A percentile compares a stretch with the other conserved stretches of the same genome.
Conservation (phyloP, 2,797 vertebrate species). For the Manis pentadactyla region DNA sequence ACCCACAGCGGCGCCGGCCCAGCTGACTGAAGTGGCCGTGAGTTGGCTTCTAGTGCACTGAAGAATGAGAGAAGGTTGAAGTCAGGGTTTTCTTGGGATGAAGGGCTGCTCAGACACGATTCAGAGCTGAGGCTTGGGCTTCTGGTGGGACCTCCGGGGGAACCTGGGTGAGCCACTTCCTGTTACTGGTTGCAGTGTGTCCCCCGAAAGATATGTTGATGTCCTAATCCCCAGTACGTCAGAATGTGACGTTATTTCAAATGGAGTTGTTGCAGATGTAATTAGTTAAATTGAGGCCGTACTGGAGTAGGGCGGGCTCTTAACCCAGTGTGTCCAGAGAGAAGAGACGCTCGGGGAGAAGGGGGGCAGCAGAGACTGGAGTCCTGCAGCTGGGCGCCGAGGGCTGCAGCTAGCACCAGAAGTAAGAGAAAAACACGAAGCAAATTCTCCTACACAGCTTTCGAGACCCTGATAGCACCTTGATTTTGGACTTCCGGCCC, state of each 20-base stretch:
- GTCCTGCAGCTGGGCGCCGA: accelerated
- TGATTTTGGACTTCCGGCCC: background rate
- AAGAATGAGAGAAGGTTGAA: background rate
- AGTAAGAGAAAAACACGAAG: background rate
- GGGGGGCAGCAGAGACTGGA: background rate
- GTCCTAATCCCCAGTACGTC: background rate
- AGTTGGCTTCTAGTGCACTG: background rate
- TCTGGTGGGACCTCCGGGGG: background rate
- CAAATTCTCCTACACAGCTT: background rate
- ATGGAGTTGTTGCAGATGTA: background rate
- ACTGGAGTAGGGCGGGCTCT: background rate
- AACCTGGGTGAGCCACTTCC: slow-evolving; percentile 49
- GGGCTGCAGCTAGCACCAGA: background rate
- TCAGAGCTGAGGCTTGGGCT: background rate
- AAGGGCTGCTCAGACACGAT: background rate
- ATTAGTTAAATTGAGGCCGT: background rate
- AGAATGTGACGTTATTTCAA: background rate
- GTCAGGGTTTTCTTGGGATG: background rate
- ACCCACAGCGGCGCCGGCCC: background rate
- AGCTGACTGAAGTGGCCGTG: too few relatives aligned
- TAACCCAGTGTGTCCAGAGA: background rate
- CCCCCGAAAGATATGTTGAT: background rate
- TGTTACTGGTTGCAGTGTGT: background rate
- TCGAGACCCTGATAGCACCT: too few relatives aligned
- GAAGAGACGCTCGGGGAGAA: background rate